Evolutionary conservation across 1,140 invertebrate genomes (phyloP).

Genomic region (Trissolcus basalis): DNA sequence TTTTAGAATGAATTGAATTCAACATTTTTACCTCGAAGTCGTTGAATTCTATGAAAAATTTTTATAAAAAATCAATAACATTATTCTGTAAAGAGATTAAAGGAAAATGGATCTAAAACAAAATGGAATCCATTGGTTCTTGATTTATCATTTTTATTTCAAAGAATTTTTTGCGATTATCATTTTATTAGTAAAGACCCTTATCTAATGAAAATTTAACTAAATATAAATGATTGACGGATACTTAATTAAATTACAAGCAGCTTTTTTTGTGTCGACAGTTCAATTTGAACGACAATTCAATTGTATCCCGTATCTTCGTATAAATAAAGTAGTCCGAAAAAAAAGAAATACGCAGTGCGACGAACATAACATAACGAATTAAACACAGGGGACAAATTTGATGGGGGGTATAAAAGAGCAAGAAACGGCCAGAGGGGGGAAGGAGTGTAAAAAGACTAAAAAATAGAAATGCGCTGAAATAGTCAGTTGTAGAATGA

Average conservation of each 20-base stretch:
- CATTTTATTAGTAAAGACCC: constrained; percentile 65
- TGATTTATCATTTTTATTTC: constrained; percentile 63
- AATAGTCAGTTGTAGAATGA: constrained; percentile 40
- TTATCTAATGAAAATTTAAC: constrained; percentile 72
- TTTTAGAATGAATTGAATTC: too few species aligned
- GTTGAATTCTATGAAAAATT: too few species aligned
- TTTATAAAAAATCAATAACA: too few species aligned
- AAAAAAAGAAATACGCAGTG: constrained; percentile 14
- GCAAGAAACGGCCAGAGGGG: neutral
- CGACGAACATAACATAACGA: constrained; percentile 1
- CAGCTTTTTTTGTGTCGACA: constrained; percentile 8
- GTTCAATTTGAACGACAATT: constrained; percentile 14
- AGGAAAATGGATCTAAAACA: too few species aligned
- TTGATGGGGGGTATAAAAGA: neutral
- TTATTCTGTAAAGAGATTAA: too few species aligned
- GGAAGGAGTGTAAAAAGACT: constrained; percentile 22
- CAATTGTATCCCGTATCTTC: constrained; percentile 39
- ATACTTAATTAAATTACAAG: constrained; percentile 60
- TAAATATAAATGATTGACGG: constrained; percentile 69
- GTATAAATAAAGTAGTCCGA: constrained; percentile 41
- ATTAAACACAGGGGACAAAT: neutral
- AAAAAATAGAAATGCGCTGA: constrained; percentile 51
- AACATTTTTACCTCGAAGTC: too few species aligned
- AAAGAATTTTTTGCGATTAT: constrained; percentile 66
- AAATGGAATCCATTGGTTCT: too few species aligned